phyloP scores from a whole-genome alignment of 1,140 invertebrate species.

The Helicorthomorpha holstii region DNA sequence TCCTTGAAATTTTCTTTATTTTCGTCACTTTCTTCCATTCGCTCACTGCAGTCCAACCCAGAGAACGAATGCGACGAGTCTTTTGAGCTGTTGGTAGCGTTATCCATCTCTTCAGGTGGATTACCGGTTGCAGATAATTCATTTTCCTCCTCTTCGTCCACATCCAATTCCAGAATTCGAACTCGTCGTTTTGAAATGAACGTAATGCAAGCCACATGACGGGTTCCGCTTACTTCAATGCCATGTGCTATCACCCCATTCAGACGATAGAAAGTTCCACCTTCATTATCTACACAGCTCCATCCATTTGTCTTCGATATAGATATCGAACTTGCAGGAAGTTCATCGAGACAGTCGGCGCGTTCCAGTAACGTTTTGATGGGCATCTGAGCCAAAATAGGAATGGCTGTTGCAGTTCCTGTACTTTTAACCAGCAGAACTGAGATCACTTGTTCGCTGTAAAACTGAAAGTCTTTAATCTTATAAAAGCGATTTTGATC shows the following conservation, averaged over 20 bases:
- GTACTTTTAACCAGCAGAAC: slow-evolving; percentile 39
- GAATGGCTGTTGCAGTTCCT: slow-evolving; percentile 11
- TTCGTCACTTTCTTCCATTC: neutral
- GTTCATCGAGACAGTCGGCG: neutral
- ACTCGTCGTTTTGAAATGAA: slow-evolving; percentile 62
- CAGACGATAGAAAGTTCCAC: slow-evolving; percentile 32
- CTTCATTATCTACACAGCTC: slow-evolving; percentile 15
- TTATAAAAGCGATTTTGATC: neutral
- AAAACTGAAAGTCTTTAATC: slow-evolving; percentile 55
- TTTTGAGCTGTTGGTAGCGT: neutral
- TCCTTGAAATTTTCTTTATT: neutral
- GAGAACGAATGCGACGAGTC: neutral
- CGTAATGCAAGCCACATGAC: slow-evolving; percentile 73
- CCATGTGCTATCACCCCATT: slow-evolving; percentile 51
- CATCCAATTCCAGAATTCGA: slow-evolving; percentile 77
- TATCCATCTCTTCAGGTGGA: neutral
- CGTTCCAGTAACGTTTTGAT: slow-evolving; percentile 13
- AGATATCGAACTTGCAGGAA: neutral
- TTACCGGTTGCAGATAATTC: slow-evolving; percentile 20
- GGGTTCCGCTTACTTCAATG: slow-evolving; percentile 66
- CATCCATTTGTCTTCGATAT: slow-evolving; percentile 14
- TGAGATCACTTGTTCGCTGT: slow-evolving; percentile 57
- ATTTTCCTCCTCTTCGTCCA: slow-evolving; percentile 67
- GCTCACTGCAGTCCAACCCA: neutral
- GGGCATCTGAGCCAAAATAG: slow-evolving; percentile 22